These are phyloP conservation scores for Eudyptes chrysolophus DNA, from an alignment of 2,113 vertebrate species.

Conservation along the genomic window DNA sequence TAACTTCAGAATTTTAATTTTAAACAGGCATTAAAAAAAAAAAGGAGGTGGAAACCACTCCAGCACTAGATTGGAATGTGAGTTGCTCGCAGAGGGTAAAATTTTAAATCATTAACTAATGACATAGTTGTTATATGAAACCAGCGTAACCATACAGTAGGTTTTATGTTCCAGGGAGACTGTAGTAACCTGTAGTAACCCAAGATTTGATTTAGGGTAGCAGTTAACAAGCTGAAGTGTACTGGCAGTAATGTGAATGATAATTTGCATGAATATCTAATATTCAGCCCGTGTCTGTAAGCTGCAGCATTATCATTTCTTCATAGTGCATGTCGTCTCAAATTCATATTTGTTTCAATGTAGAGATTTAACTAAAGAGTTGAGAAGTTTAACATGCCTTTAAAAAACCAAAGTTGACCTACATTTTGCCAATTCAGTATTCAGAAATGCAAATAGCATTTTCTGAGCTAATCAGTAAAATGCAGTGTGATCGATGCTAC, in stretches of 20 bases:
- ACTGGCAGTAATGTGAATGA: background rate
- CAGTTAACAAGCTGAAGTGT: background rate
- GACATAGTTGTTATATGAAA: slow-evolving; percentile 51
- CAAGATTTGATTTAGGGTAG: slow-evolving; percentile 5
- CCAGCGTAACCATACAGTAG: background rate
- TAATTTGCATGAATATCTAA: background rate
- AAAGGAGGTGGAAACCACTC: background rate
- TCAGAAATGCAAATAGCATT: slow-evolving; percentile 26
- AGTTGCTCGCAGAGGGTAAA: background rate
- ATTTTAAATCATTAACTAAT: slow-evolving; percentile 65
- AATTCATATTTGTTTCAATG: background rate
- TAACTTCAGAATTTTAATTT: background rate
- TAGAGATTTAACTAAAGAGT: background rate
- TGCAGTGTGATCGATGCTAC: background rate
- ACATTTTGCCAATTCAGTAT: slow-evolving; percentile 14
- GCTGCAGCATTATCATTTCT: background rate
- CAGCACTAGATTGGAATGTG: slow-evolving; percentile 1
- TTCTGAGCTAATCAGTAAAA: background rate
- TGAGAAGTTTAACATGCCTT: background rate
- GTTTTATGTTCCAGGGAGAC: slow-evolving; percentile 18
- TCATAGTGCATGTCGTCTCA: background rate
- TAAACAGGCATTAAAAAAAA: background rate
- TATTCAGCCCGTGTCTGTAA: background rate
- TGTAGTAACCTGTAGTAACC: slow-evolving; percentile 33
- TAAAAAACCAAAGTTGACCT: background rate